These are phyloP conservation scores for Brachionus rotundiformis DNA, from an alignment of 1,140 invertebrate genomes.

Conservation along the genomic window DNA sequence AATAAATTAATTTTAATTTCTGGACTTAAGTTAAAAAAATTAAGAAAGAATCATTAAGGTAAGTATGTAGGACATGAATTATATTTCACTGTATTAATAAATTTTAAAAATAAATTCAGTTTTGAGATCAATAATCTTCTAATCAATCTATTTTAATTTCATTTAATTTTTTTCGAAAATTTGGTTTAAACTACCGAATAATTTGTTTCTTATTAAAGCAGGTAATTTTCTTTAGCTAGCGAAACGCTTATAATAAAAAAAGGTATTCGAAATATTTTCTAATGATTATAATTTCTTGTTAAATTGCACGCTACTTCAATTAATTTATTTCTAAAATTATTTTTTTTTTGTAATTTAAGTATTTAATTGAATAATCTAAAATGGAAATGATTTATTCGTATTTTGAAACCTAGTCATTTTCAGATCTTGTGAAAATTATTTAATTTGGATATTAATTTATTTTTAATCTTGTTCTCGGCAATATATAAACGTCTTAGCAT, in stretches of 20 bases:
- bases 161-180: background rate
- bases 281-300: conserved; percentile 10
- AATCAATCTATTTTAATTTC: background rate
- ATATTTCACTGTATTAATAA: too few species aligned
- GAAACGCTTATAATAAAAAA: background rate
- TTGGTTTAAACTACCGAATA: background rate
- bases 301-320: conserved; percentile 31
- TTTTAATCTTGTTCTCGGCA: background rate
- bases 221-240: background rate
- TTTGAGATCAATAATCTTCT: background rate
- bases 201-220: background rate
- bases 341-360: conserved; percentile 2
- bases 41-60: background rate
- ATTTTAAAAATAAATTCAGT: background rate
- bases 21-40: background rate
- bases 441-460: background rate
- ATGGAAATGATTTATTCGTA: background rate
- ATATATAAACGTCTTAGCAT: background rate
- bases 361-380: background rate
- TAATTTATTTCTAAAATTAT: conserved; percentile 12
- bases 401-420: background rate
- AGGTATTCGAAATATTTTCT: background rate
- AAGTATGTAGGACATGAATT: background rate
- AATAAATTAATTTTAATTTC: background rate
- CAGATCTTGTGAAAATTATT: background rate